Base-by-base conservation (phyloP, 2,113 vertebrate genomes). In the Zosterops lateralis region DNA sequence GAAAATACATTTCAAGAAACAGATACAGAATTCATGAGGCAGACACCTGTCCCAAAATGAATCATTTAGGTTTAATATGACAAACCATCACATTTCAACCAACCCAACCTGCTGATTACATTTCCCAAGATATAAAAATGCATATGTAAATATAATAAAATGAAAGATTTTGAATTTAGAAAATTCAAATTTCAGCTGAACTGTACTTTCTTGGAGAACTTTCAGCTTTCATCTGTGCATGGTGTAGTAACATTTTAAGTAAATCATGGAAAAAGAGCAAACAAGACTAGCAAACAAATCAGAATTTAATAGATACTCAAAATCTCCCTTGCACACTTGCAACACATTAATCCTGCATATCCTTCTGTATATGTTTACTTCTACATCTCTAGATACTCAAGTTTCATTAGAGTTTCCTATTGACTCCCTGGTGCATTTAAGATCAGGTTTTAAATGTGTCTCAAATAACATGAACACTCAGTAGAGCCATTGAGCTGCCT, bases 391-490 rank as follows among this genome's bases (percentile, higher is more conserved):
- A 25, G 7, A 12, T 61, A 76, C 61, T 94, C 1, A 0, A 40
- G 9, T 83, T 94, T 87, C 87, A 62, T 76, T 73, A 25, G 50
- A 79, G 17, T 66, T 90, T 76, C 58, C 67, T 62, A 32, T 36
- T 2, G 4, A 47, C 31, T 80, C 32, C 47, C 34, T 32, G 24
- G 19, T 80, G 38, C 26, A 29, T 22, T 18, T 51, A 56, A 86
- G 91, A 87, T 93, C 71, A 76, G 65, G 34, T 94, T 89, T 94
- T 50, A 84, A 82, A 48, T 25, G n/a, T 66, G 17, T 85, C 75
- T 95, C 93, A 90, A 62, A 44, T 94, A 77, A 80, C 92, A 77
- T 9, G 72, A 93, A 48, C 56, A 61, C 32, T 32, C 71, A 83
- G 54, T n/a, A 93, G 48, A 77, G 31, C 47, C 62, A 29, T 73